A percentile compares a stretch with the other conserved stretches of the same genome.
Conservation (phyloP, 2,113 vertebrate species). For the Symphodus melops region DNA sequence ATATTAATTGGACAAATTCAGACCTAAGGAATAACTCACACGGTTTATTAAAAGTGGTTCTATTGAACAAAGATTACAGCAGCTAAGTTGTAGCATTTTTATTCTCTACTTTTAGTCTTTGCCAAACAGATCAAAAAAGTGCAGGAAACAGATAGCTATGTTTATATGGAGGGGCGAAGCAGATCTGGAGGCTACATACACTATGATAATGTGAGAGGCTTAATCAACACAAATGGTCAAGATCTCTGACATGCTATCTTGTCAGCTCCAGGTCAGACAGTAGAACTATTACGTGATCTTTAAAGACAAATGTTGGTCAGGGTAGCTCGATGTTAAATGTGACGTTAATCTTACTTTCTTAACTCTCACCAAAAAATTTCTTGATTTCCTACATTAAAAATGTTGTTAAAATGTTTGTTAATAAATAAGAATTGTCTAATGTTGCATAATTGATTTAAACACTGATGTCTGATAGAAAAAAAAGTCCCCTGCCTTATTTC, state of each 20-base stretch:
- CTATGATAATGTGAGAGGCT: background rate
- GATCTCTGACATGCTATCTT: background rate
- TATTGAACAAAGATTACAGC: constrained; percentile 29
- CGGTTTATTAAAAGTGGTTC: constrained; percentile 22
- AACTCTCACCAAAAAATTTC: no score
- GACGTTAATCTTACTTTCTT: no score
- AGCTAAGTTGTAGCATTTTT: constrained; percentile 4
- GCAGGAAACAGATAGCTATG: background rate
- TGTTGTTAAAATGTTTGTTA: no score
- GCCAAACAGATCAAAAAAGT: background rate
- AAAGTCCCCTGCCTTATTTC: no score
- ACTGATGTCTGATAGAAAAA: no score
- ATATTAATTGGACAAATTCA: constrained; percentile 66
- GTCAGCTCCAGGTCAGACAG: background rate
- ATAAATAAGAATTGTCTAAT: no score
- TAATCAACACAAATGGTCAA: background rate
- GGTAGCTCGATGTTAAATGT: no score
- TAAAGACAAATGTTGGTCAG: no score
- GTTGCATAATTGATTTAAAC: no score
- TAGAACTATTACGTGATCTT: no score
- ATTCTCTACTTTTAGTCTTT: background rate
- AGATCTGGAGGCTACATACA: background rate
- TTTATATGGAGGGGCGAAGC: background rate
- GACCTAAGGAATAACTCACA: constrained; percentile 50
- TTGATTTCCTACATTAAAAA: no score